Conservation (phyloP, 2,888 invertebrate genomes). For the Lepetodrilus schrolli region DNA sequence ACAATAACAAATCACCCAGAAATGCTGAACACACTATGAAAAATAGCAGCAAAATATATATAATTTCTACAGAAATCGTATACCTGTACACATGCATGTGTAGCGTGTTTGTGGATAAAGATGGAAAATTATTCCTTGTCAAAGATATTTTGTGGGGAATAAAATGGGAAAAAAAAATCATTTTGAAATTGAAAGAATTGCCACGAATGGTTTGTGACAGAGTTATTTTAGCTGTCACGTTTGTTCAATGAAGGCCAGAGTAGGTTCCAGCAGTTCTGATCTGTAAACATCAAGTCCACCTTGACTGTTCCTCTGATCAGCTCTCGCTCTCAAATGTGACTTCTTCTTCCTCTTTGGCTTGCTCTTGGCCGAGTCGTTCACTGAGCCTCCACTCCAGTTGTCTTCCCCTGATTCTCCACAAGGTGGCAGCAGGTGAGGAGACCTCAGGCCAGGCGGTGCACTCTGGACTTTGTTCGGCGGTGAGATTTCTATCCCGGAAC, state of each 20-base stretch:
- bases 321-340: neutral
- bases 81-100: too few relatives aligned
- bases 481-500: conserved; percentile 33
- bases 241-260: neutral
- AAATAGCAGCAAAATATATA: too few relatives aligned
- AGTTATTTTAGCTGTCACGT: too few relatives aligned
- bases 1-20: too few relatives aligned
- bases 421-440: neutral
- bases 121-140: too few relatives aligned
- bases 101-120: too few relatives aligned
- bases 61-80: too few relatives aligned
- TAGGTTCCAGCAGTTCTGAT: neutral
- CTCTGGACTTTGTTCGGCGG: neutral
- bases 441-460: neutral
- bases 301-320: neutral
- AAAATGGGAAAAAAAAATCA: too few relatives aligned
- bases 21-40: too few relatives aligned
- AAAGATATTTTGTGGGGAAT: too few relatives aligned
- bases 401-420: conserved; percentile 18
- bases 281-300: neutral
- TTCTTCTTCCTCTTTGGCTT: conserved; percentile 19
- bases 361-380: neutral
- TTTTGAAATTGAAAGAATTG: too few relatives aligned
- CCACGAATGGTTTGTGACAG: too few relatives aligned
- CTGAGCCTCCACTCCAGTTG: neutral